phyloP scores from a whole-genome alignment of 2,113 vertebrate genomes.

The Aix galericulata region DNA sequence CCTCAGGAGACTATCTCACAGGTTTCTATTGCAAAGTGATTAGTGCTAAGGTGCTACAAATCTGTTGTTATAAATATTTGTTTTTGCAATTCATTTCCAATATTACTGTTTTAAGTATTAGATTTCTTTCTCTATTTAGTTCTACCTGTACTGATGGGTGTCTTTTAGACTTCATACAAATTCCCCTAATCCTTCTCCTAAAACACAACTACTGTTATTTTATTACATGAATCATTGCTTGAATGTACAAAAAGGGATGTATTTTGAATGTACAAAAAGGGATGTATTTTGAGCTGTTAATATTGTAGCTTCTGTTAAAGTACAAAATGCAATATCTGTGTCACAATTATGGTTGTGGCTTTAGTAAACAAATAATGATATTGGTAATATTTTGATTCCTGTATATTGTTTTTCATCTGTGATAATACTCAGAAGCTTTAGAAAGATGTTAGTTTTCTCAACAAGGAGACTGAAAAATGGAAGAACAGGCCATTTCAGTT shows the following conservation, averaged over 20 bases:
- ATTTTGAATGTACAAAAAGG: not conserved
- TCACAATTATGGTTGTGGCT: not conserved
- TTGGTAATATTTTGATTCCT: not conserved
- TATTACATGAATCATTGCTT: not conserved
- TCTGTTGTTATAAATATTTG: not conserved
- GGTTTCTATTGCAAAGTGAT: accelerated
- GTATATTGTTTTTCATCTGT: not conserved
- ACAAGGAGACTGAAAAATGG: not conserved
- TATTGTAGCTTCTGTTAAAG: not conserved
- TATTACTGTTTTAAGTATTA: not conserved
- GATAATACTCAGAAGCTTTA: not conserved
- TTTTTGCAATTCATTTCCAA: not conserved
- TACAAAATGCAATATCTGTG: not conserved
- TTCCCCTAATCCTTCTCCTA: not conserved
- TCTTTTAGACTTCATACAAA: not conserved
- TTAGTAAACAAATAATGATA: not conserved
- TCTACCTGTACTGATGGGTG: not conserved
- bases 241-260: not conserved
- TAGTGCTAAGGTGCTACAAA: not conserved
- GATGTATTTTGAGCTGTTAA: not conserved
- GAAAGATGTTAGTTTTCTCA: not conserved
- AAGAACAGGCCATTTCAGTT: not conserved
- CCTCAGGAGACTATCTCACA: not conserved
- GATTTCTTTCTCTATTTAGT: not conserved
- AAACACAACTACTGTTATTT: not conserved